Conservation (phyloP, 2,888 invertebrate species). For the Agapostemon virescens region DNA sequence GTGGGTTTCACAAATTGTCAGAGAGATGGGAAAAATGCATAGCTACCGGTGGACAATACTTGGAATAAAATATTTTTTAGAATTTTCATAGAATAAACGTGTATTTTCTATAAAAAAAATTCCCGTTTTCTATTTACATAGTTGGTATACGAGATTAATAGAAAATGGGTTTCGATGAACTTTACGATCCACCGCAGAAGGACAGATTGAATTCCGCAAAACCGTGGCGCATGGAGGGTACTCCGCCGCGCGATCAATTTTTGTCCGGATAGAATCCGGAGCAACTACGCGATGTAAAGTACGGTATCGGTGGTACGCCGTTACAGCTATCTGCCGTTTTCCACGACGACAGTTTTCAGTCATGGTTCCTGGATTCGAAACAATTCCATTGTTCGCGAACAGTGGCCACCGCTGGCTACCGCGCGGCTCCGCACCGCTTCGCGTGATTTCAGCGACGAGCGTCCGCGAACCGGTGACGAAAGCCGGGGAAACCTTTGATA, state of each 20-base stretch:
- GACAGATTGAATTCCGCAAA: not conserved
- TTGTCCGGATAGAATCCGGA: not conserved
- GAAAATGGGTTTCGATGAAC: not conserved
- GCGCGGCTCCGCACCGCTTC: not conserved
- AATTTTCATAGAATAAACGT: too few species aligned
- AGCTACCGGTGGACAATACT: too few species aligned
- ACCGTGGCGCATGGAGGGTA: not conserved
- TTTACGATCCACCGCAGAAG: not conserved
- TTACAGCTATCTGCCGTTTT: conserved; percentile 21
- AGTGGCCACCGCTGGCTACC: not conserved
- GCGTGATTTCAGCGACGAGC: conserved; percentile 36
- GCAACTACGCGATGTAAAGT: not conserved
- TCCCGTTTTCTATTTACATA: too few species aligned
- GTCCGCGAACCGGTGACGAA: conserved; percentile 42
- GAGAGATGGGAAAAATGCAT: too few species aligned
- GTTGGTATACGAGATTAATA: not conserved
- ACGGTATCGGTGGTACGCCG: not conserved
- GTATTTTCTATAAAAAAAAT: too few species aligned
- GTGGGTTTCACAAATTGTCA: too few species aligned
- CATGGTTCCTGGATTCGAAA: conserved; percentile 28
- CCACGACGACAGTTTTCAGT: conserved; percentile 8
- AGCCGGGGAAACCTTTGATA: conserved; percentile 40
- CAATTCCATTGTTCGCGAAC: conserved; percentile 40
- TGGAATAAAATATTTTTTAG: too few species aligned
- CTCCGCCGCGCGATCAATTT: not conserved